Evolutionary conservation across 2,113 vertebrate genomes (phyloP).

Genomic region (Noctilio leporinus): DNA sequence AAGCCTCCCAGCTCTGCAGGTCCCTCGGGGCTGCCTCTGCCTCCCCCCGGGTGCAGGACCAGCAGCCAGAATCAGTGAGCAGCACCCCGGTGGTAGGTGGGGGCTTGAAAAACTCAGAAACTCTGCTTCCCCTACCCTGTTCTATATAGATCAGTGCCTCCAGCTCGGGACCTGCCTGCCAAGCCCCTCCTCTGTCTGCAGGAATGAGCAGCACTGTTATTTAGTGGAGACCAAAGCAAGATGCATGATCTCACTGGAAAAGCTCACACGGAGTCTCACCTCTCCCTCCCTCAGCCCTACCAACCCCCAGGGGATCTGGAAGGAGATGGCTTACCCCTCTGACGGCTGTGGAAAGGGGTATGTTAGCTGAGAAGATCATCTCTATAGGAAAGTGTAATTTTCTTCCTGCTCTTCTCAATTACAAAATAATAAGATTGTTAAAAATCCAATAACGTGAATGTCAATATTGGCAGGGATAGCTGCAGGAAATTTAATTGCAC

Average conservation of each 20-base stretch:
- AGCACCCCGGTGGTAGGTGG: neutral
- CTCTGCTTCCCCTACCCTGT: neutral
- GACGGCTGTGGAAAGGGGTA: neutral
- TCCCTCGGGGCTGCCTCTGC: neutral
- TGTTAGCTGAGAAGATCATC: constrained; percentile 40
- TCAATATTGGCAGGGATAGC: constrained; percentile 70
- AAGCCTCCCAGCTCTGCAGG: neutral
- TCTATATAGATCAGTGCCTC: constrained; percentile 57
- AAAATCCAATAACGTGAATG: constrained; percentile 71
- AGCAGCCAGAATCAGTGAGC: neutral
- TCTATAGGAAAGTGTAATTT: constrained; percentile 65
- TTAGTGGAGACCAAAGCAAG: constrained; percentile 55
- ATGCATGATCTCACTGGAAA: neutral
- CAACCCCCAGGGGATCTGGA: neutral
- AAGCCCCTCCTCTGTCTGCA: constrained; percentile 37
- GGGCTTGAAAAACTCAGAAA: neutral
- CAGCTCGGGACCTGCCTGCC: neutral
- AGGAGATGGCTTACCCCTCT: constrained; percentile 44
- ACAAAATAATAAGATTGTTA: constrained; percentile 78
- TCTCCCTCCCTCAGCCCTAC: neutral
- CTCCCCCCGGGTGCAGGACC: neutral
- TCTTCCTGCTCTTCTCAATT: constrained; percentile 68
- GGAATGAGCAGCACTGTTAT: neutral
- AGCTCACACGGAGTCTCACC: neutral
- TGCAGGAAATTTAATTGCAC: constrained; percentile 56